Evolutionary conservation across 2,888 invertebrate genomes (phyloP).

Genomic region (Nephrotoma flavescens): DNA sequence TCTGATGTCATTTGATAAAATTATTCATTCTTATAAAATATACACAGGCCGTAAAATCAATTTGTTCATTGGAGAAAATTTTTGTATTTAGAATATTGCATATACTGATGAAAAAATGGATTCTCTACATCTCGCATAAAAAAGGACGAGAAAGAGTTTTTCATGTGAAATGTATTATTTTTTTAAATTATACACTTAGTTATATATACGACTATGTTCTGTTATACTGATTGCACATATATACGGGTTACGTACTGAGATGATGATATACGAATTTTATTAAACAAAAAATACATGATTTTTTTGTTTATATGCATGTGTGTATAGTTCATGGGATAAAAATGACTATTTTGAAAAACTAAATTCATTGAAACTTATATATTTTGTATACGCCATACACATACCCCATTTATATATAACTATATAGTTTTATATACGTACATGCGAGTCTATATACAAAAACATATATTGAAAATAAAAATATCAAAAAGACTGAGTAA

Average conservation of each 20-base stretch:
- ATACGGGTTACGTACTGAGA: background rate
- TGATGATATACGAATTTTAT: background rate
- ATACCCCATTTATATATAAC: too few relatives aligned
- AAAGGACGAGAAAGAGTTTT: background rate
- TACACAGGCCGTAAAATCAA: background rate
- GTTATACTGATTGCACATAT: background rate
- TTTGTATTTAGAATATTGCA: background rate
- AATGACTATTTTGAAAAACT: background rate
- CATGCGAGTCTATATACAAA: background rate
- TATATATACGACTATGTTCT: background rate
- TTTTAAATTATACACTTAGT: background rate
- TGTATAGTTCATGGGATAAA: background rate
- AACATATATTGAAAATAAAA: background rate
- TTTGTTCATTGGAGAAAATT: background rate
- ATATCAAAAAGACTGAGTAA: conserved; percentile 1
- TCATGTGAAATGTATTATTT: background rate
- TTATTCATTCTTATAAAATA: background rate
- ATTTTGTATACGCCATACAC: background rate
- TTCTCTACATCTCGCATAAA: background rate
- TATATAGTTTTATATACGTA: too few relatives aligned
- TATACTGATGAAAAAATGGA: too few relatives aligned
- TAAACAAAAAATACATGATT: background rate
- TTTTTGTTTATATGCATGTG: background rate
- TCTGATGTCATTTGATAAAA: background rate
- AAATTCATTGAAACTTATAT: conserved; percentile 1